Conservation (phyloP, 2,888 invertebrate species). For the Atrina japonica region DNA sequence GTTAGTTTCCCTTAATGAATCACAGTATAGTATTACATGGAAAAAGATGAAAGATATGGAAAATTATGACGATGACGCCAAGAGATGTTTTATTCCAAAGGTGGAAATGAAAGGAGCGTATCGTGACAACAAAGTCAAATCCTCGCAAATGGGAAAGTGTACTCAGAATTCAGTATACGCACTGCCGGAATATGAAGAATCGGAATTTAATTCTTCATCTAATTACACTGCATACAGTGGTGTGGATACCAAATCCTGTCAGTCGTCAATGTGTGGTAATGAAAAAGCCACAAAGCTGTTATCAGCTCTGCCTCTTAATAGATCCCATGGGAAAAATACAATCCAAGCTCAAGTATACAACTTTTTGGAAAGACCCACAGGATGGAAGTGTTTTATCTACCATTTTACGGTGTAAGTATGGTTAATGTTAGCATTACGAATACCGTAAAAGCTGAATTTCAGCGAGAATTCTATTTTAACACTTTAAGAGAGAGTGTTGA, state of each 20-base stretch:
- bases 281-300: conserved; percentile 9
- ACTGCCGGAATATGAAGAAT: conserved; percentile 31
- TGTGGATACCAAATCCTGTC: conserved; percentile 24
- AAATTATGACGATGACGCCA: conserved; percentile 31
- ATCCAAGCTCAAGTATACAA: conserved; percentile 89
- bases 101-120: conserved; percentile 37
- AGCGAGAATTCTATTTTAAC: no score
- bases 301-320: background rate
- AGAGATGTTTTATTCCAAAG: conserved; percentile 30
- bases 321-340: conserved; percentile 36
- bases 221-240: conserved; percentile 20
- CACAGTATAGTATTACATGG: no score
- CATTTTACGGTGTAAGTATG: conserved; percentile 90
- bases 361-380: conserved; percentile 90
- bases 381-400: conserved; percentile 91
- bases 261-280: conserved; percentile 23
- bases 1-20: no score
- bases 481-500: no score
- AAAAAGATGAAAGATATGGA: conserved; percentile 20
- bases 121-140: conserved; percentile 27
- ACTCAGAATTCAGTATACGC: conserved; percentile 24
- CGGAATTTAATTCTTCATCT: conserved; percentile 31
- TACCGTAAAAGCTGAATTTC: background rate
- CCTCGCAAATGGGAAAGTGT: conserved; percentile 29
- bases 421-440: background rate